Conservation (phyloP, 2,888 invertebrate genomes). For the Callinectes sapidus region DNA sequence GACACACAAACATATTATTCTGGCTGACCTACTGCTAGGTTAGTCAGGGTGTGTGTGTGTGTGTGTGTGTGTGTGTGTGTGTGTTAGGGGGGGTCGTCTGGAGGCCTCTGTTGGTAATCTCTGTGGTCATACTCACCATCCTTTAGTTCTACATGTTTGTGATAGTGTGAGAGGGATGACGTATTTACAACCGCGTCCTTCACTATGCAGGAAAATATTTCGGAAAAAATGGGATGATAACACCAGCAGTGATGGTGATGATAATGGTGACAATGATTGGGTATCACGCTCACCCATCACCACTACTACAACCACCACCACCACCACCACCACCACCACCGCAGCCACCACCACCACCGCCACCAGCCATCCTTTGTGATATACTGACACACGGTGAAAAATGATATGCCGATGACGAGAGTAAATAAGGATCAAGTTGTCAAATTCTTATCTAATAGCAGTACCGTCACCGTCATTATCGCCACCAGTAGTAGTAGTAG, state of each 20-base stretch:
- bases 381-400: background rate
- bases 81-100: background rate
- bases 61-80: constrained; percentile 24
- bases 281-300: background rate
- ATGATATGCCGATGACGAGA: background rate
- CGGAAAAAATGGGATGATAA: background rate
- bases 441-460: background rate
- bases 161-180: background rate
- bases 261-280: constrained; percentile 5
- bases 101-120: too few species aligned
- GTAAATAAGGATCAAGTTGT: background rate
- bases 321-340: background rate
- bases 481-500: background rate
- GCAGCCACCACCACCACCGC: background rate
- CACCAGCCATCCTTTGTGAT: background rate
- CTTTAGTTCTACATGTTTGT: background rate
- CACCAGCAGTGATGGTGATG: background rate
- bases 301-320: background rate
- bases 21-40: background rate
- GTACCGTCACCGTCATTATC: background rate
- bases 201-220: background rate
- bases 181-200: background rate
- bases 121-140: too few species aligned
- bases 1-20: background rate
- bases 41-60: background rate